Evolutionary conservation across 2,113 vertebrate genomes (phyloP), one percentile per base, ranked within the genome.

Genomic region (Nibea coibor): DNA sequence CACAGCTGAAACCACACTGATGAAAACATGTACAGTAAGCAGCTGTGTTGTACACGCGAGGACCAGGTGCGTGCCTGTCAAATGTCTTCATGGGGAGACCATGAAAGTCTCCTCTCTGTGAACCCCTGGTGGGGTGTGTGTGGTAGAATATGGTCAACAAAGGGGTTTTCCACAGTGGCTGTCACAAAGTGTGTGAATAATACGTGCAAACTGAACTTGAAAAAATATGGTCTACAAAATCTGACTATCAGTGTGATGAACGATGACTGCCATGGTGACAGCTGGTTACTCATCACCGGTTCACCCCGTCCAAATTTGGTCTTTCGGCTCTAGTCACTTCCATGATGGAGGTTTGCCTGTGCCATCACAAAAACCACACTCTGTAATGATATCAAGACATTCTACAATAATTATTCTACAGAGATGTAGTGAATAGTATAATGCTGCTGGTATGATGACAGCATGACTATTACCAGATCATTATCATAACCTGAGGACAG

Each of bases 1-100:
- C 2, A 68, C 72, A 71, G n/a, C 68, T 84, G 66, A 57, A 81
- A 88, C 88, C 88, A 77, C 81, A 83, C 6, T 0, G 12, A 22
- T 16, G 19, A 50, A 14, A 48, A 35, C 15, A 26, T 31, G 10
- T n/a, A 43, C 50, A 31, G 26, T 16, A 45, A 64, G 54, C 77
- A 83, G 71, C 62, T 72, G 48, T 58, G 31, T 7, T 53, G 35
- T 10, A 19, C 50, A 28, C 15, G 22, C 19, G 24, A n/a, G 3
- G 8, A 3, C 2, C 12, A 47, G 39, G 12, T 59, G 66, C 43
- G 47, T 19, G 35, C 22, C 31, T 67, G 47, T 22, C 4, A 26
- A 26, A 64, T 1, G 10, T 51, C 31, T 71, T 42, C 17, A 12
- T 48, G 47, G 20, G 19, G 0, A 22, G 12, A 72, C n/a, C 20